A percentile compares a stretch with the other conserved stretches of the same genome.
Conservation (phyloP, 1,140 invertebrate genomes). For the Sitobion miscanthi region DNA sequence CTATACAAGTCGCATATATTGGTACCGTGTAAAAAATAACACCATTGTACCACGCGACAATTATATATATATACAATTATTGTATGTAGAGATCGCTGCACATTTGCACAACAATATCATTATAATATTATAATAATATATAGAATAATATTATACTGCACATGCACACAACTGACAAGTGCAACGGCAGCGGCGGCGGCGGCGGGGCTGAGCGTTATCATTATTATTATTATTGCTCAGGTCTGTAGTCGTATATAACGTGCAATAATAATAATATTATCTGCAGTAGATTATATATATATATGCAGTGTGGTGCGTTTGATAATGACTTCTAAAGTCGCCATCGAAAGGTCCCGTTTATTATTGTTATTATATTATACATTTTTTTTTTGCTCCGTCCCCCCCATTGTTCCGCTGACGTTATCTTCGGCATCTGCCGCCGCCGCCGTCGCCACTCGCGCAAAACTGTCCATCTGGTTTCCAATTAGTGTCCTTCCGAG, state of each 20-base stretch:
- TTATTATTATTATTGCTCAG: neutral
- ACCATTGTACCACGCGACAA: neutral
- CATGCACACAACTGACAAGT: neutral
- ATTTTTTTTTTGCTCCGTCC: conserved; percentile 18
- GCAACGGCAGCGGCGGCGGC: too few species aligned
- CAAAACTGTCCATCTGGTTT: conserved; percentile 40
- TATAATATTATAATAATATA: conserved; percentile 11
- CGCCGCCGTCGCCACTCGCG: neutral
- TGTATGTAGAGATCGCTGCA: neutral
- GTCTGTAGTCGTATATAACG: neutral
- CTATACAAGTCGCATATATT: neutral
- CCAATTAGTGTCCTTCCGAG: conserved; percentile 53
- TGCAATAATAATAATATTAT: neutral
- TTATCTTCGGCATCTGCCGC: conserved; percentile 46
- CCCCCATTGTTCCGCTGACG: neutral
- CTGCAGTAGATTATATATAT: neutral
- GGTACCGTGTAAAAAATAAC: neutral
- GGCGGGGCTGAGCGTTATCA: neutral
- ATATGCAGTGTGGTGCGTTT: neutral
- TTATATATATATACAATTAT: conserved; percentile 1
- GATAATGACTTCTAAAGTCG: conserved; percentile 22
- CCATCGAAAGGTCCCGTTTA: conserved; percentile 6
- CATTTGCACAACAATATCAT: neutral
- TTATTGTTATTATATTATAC: neutral
- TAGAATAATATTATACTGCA: neutral